Conservation (phyloP, 2,888 invertebrate species). For the Eristalis intricaria region DNA sequence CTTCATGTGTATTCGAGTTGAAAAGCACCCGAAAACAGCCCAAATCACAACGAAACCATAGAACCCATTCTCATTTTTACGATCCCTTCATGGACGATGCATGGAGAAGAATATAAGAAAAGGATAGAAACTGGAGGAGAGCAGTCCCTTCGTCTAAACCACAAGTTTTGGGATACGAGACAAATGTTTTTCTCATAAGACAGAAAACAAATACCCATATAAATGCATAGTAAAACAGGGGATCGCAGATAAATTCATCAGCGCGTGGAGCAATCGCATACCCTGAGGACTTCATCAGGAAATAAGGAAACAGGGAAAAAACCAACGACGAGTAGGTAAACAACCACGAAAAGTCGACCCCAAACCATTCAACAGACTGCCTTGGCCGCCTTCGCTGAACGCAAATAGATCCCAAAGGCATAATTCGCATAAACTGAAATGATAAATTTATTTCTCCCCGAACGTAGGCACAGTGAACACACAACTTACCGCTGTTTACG, state of each 20-base stretch:
- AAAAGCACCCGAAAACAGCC: conserved; percentile 38
- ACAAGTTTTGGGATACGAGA: conserved; percentile 9
- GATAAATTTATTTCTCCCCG: conserved; percentile 16
- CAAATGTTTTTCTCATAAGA: neutral
- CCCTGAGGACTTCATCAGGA: conserved; percentile 38
- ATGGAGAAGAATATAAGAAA: neutral
- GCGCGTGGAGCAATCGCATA: conserved; percentile 34
- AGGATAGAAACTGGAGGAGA: conserved; percentile 26
- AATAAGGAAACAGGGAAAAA: conserved; percentile 21
- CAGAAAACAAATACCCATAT: conserved; percentile 17
- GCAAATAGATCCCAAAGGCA: conserved; percentile 18
- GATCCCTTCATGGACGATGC: conserved; percentile 15
- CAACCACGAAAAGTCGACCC: conserved; percentile 19
- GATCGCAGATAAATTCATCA: conserved; percentile 16
- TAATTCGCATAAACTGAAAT: conserved; percentile 39
- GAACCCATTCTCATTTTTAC: conserved; percentile 40
- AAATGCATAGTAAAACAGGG: conserved; percentile 43
- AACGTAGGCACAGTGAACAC: neutral
- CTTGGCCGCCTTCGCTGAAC: neutral
- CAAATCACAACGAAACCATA: conserved; percentile 16
- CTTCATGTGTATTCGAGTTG: conserved; percentile 12
- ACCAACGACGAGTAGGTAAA: conserved; percentile 22
- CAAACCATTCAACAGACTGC: neutral
- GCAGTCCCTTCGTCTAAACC: conserved; percentile 2
- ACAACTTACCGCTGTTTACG: conserved; percentile 75